Evolutionary conservation across 2,113 vertebrate genomes (phyloP), one percentile per base, ranked within the genome.

Genomic region (Trichomycterus rosablanca): DNA sequence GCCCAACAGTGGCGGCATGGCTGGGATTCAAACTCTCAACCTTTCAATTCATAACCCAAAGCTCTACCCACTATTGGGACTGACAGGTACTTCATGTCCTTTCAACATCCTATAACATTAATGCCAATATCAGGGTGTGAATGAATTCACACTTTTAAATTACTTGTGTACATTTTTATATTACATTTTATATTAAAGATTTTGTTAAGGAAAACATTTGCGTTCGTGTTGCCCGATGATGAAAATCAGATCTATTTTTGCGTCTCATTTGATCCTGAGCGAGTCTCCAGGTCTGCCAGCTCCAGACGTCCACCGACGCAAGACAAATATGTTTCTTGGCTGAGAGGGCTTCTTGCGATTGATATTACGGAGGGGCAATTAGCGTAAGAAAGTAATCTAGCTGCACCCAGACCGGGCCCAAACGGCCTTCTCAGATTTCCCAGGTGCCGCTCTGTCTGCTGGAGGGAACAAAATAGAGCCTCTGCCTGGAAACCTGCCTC

Each of bases 381-480:
- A 80, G 75, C 68, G 79, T 71, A 61, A 81, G 80, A 80, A 79
- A 76, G 76, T 64, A 74, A 83, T 79, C 26, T 66, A 68, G 46
- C 49, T 63, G 70, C 63, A 59, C 68, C 34, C 51, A 67, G 54
- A 59, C 60, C 44, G 66, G 58, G 71, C 61, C 68, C 77, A 66
- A 76, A 76, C 57, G 15, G 73, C 74, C 76, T 67, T 77, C 79
- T 87, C 81, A 76, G 63, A 79, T 87, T 84, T 81, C 82, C 78
- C 83, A 86, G 85, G 83, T 82, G 85, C 85, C 83, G 78, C 66
- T 1, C 73, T 86, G 83, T 87, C 85, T 87, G 82, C 77, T 76
- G 79, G 73, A 61, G 68, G 80, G 77, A 86, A 83, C 81, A 79
- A 76, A 85, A 78, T 73, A 80, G 82, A 68, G 68, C 70, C 74